Percentiles rank a stretch among this genome's conserved stretches.
These are phyloP conservation scores for Harpegnathos saltator DNA, from an alignment of 1,140 invertebrate genomes.

Conservation along the genomic window DNA sequence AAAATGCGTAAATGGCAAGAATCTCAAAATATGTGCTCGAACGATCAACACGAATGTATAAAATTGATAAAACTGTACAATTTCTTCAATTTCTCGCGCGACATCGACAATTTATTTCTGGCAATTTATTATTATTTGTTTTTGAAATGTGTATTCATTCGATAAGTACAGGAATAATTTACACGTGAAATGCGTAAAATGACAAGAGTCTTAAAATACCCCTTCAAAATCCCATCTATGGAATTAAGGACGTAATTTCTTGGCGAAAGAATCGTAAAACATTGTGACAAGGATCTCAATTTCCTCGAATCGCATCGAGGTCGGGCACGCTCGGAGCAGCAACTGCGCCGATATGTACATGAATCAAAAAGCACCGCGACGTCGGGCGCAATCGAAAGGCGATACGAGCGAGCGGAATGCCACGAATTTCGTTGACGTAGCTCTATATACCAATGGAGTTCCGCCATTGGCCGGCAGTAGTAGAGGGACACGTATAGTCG, in stretches of 20 bases:
- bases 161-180: background rate
- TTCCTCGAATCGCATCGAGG: slow-evolving; percentile 50
- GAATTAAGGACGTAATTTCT: slow-evolving; percentile 32
- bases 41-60: too few species aligned
- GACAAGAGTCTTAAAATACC: background rate
- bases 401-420: slow-evolving; percentile 68
- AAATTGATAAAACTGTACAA: too few species aligned
- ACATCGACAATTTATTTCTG: background rate
- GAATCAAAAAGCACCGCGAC: slow-evolving; percentile 64
- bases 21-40: too few species aligned
- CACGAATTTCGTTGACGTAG: slow-evolving; percentile 71
- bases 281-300: slow-evolving; percentile 59
- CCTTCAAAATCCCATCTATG: background rate
- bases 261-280: slow-evolving; percentile 43
- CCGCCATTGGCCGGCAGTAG: slow-evolving; percentile 33
- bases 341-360: slow-evolving; percentile 56
- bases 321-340: slow-evolving; percentile 35
- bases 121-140: background rate
- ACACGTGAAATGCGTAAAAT: background rate
- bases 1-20: too few species aligned
- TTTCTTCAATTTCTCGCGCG: too few species aligned
- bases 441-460: slow-evolving; percentile 65
- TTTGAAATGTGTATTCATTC: too few species aligned
- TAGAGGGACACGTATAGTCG: slow-evolving; percentile 46
- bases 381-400: slow-evolving; percentile 60